Conservation (phyloP, 1,140 invertebrate species). For the Bradysia coprophila region DNA sequence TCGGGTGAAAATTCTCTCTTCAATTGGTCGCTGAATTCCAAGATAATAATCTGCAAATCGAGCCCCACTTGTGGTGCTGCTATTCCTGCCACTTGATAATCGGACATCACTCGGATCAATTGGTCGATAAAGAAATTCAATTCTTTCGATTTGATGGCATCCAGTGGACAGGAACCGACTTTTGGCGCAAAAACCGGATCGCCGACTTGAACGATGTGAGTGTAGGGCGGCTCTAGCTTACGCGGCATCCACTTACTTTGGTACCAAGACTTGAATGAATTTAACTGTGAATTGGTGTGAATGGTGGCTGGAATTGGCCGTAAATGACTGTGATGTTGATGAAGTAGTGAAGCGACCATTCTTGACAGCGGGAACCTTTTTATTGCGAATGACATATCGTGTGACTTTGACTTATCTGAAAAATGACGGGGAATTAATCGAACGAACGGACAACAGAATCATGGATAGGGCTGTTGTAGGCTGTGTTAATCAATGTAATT, state of each 20-base stretch:
- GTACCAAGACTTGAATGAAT: not conserved
- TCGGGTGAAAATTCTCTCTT: slow-evolving; percentile 21
- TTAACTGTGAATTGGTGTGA: no score
- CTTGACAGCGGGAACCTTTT: no score
- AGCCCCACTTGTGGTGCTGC: slow-evolving; percentile 56
- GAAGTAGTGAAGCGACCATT: no score
- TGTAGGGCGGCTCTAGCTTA: slow-evolving; percentile 30
- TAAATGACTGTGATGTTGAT: no score
- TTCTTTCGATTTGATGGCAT: slow-evolving; percentile 31
- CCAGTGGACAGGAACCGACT: slow-evolving; percentile 28
- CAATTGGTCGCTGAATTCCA: slow-evolving; percentile 32
- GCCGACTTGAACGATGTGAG: slow-evolving; percentile 34
- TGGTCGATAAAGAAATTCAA: slow-evolving; percentile 33
- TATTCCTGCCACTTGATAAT: slow-evolving; percentile 40
- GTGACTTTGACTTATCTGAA: no score
- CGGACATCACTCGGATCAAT: slow-evolving; percentile 33
- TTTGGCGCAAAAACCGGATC: slow-evolving; percentile 40
- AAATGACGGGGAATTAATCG: no score
- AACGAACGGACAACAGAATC: no score
- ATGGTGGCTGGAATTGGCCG: no score
- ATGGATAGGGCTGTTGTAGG: no score
- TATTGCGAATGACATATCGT: no score
- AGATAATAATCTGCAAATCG: slow-evolving; percentile 39
- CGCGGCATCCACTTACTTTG: not conserved
- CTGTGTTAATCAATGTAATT: no score